Conservation (phyloP, 2,888 invertebrate species). For the Megastigmus dorsalis region DNA sequence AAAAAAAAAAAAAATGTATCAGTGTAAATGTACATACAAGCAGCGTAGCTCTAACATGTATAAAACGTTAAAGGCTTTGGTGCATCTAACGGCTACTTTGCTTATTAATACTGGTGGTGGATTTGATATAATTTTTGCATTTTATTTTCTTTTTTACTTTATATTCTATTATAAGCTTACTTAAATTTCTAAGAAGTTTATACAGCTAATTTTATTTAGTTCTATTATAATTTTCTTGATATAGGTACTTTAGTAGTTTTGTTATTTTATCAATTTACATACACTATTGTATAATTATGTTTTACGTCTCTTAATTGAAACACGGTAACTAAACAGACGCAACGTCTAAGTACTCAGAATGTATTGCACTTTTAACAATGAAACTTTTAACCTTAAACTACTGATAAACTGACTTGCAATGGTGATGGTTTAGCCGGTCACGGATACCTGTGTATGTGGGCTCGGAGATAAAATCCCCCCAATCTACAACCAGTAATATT, state of each 20-base stretch:
- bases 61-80: constrained; percentile 1
- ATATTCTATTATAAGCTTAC: background rate
- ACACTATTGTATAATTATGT: background rate
- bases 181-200: background rate
- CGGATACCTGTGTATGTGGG: constrained; percentile 85
- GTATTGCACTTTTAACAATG: background rate
- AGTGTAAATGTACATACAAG: background rate
- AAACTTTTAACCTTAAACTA: background rate
- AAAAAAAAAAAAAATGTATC: background rate
- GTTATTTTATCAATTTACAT: too few species aligned
- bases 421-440: constrained; percentile 80
- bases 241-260: too few species aligned
- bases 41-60: background rate
- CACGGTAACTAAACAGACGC: background rate
- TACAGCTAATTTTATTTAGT: too few species aligned
- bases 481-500: constrained; percentile 75
- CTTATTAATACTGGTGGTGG: constrained; percentile 2
- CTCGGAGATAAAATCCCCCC: constrained; percentile 78
- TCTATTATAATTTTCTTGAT: too few species aligned
- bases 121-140: background rate
- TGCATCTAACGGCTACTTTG: background rate
- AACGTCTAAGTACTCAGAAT: too few species aligned
- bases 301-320: background rate
- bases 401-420: constrained; percentile 58
- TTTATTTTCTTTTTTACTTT: background rate